Conservation (phyloP, 92 coral and sea anemone genomes). For the Metridium senile region DNA sequence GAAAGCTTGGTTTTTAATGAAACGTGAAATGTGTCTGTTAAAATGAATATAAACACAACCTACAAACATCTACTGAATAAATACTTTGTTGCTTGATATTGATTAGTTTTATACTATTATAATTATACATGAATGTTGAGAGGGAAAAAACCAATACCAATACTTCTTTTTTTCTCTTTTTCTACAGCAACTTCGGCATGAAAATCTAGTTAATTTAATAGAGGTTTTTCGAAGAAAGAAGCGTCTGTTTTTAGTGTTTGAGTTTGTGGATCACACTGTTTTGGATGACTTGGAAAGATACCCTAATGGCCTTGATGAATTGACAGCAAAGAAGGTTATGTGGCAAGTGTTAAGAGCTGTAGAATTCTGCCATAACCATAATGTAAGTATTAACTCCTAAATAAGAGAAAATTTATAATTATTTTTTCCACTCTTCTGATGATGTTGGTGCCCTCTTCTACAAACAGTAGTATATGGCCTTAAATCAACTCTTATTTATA, state of each 20-base stretch:
- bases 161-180: not conserved
- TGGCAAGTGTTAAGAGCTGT: constrained; percentile 97
- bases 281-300: constrained; percentile 96
- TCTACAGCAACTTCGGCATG: constrained; percentile 92
- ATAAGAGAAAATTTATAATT: no score
- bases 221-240: constrained; percentile 97
- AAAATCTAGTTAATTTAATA: constrained; percentile 90
- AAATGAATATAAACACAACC: no score
- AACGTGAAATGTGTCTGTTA: no score
- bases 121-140: no score
- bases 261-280: constrained; percentile 98
- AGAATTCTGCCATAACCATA: constrained; percentile 93
- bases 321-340: constrained; percentile 78
- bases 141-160: no score
- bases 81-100: not conserved
- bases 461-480: no score
- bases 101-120: no score
- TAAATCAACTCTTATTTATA: no score
- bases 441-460: no score
- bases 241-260: constrained; percentile 96
- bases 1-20: no score
- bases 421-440: no score
- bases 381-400: constrained; percentile 82
- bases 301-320: constrained; percentile 95
- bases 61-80: not conserved